Percentiles rank a stretch among this genome's conserved stretches.
Conservation (phyloP, 2,888 invertebrate genomes). For the Pyrrhia umbra region DNA sequence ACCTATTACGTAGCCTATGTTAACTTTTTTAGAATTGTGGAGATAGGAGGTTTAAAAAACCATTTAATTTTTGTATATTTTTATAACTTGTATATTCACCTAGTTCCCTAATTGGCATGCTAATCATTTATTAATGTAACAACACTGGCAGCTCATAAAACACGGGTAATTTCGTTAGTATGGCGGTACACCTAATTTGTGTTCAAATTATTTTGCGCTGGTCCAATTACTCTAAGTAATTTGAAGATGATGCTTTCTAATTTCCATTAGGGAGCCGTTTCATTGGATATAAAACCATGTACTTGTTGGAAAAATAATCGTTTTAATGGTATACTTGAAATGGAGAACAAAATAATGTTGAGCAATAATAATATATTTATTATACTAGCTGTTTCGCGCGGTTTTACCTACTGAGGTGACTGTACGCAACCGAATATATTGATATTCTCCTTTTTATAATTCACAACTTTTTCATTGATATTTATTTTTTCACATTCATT, state of each 20-base stretch:
- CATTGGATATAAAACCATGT: conserved; percentile 50
- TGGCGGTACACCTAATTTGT: conserved; percentile 53
- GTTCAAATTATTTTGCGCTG: conserved; percentile 50
- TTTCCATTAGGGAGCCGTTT: conserved; percentile 54
- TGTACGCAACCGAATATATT: no score
- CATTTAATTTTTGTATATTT: no score
- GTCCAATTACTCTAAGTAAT: conserved; percentile 57
- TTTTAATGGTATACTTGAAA: conserved; percentile 34
- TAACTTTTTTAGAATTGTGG: no score
- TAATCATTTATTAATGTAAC: conserved; percentile 37
- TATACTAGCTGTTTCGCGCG: no score
- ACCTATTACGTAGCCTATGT: no score
- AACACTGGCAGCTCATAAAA: conserved; percentile 43
- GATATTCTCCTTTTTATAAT: no score
- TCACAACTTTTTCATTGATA: no score
- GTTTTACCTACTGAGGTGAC: no score
- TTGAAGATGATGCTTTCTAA: conserved; percentile 58
- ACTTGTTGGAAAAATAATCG: conserved; percentile 43
- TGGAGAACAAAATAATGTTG: background rate
- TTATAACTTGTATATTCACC: no score
- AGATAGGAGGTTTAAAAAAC: no score
- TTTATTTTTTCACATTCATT: no score
- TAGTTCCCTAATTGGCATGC: conserved; percentile 43
- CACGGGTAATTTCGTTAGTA: conserved; percentile 44
- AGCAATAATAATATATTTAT: conserved; percentile 1